Base-by-base conservation (phyloP, 2,888 invertebrate genomes). In the Blastobasis adustella region DNA sequence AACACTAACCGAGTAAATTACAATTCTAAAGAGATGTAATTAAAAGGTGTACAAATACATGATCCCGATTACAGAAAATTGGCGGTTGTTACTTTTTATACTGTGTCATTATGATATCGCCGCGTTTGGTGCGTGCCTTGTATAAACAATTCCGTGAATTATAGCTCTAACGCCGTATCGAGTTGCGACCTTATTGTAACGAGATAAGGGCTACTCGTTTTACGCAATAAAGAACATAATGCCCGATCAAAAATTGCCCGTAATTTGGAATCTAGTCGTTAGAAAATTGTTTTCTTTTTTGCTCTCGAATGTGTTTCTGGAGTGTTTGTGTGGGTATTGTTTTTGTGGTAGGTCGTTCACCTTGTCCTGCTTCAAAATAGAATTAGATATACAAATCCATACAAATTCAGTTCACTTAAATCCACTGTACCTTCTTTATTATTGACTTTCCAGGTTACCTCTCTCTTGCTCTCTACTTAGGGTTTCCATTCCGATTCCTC, bases 11-110 rank as follows among this genome's bases (percentile, higher is more conserved):
- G 66, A 63, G 52, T 58, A 69, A 76, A 78, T 76, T 72, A 72
- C 66, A 60, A 51, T 54, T 68, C 69, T 71, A 70, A 71, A 23
- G 36, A 47, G 62, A 66, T 68, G 63, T 74, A 74, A 80, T 82
- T 78, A 79, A 66, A 74, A 75, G 68, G 73, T 67, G 73, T 69
- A 69, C 71, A 65, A 69, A 68, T 68, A 71, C 71, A 67, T 73
- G 67, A 65, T 57, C 61, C 64, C 68, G 72, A 79, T 82, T 78
- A 75, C 71, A 74, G 63, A 54, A 76, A 82, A 82, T 81, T 79
- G 71, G 76, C 67, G 64, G 72, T 71, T 76, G 63, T 66, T 63
- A 58, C 47, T n/a, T 51, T 69, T 56, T 63, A 62, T 55, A 59
- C 69, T 61, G 66, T 71, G 69, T 70, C 63, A 71, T 69, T 67